A percentile compares a stretch with the other conserved stretches of the same genome.
phyloP scores from a whole-genome alignment of 1,140 invertebrate genomes.

The Tetragonula clypearis region DNA sequence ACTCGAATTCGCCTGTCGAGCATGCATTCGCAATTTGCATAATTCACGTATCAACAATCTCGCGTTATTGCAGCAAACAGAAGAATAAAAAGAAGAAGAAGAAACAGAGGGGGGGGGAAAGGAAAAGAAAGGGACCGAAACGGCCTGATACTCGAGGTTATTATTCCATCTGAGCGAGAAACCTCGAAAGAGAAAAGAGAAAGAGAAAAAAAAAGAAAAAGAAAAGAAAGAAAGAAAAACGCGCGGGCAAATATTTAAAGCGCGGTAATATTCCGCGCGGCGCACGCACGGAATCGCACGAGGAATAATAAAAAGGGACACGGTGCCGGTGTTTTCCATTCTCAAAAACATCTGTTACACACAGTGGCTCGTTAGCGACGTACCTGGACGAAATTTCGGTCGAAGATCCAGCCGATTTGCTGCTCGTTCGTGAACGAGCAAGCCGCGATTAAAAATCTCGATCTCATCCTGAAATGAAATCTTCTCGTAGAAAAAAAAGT shows the following conservation, averaged over 20 bases:
- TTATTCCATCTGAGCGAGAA: slow-evolving; percentile 34
- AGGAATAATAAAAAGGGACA: slow-evolving; percentile 55
- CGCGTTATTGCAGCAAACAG: neutral
- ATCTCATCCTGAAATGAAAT: neutral
- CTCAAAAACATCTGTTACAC: slow-evolving; percentile 48
- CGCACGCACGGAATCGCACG: slow-evolving; percentile 34
- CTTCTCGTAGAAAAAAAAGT: neutral
- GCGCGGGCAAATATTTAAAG: slow-evolving; percentile 59
- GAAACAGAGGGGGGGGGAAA: too few species aligned
- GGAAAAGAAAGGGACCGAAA: neutral
- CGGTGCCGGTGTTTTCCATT: neutral
- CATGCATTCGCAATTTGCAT: slow-evolving; percentile 23
- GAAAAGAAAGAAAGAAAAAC: neutral
- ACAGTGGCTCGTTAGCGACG: slow-evolving; percentile 43
- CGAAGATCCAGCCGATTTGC: neutral
- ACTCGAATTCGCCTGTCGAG: slow-evolving; percentile 16
- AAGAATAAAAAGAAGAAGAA: neutral
- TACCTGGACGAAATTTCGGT: slow-evolving; percentile 15
- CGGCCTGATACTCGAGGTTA: slow-evolving; percentile 1
- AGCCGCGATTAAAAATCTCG: neutral
- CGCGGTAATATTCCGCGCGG: slow-evolving; percentile 52
- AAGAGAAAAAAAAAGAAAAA: too few species aligned
- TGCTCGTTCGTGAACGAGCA: neutral
- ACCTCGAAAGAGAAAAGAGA: neutral
- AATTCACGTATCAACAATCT: slow-evolving; percentile 20